Conservation (phyloP, 2,113 vertebrate genomes). For the Epinephelus fuscoguttatus region DNA sequence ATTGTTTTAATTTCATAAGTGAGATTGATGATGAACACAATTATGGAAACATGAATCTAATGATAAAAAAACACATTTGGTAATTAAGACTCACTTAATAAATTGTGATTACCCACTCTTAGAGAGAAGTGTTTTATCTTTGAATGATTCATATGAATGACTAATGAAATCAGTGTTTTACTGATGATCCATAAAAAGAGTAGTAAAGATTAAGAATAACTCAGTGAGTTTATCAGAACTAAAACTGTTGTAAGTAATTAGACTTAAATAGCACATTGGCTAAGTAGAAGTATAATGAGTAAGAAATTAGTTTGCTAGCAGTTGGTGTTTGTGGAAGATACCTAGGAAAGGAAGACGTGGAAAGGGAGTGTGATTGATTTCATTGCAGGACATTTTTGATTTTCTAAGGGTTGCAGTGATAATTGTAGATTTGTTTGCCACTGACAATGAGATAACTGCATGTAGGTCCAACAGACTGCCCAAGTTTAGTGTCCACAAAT, state of each 20-base stretch:
- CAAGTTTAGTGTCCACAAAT: neutral
- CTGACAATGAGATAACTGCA: neutral
- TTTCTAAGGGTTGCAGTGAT: neutral
- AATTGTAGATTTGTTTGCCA: neutral
- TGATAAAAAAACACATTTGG: neutral
- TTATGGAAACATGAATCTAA: neutral
- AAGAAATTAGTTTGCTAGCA: neutral
- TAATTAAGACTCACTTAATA: neutral
- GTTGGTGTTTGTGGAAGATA: neutral
- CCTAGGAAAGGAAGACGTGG: neutral
- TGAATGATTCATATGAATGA: neutral
- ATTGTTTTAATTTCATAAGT: neutral
- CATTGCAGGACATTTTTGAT: neutral
- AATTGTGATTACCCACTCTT: neutral
- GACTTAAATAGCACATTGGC: neutral
- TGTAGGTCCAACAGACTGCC: neutral
- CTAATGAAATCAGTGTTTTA: neutral
- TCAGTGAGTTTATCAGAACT: neutral
- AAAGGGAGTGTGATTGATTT: neutral
- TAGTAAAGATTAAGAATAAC: neutral
- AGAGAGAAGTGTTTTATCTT: neutral
- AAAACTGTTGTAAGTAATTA: neutral
- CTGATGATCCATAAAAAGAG: neutral
- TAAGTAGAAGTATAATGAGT: neutral
- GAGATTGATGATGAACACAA: neutral